Percentiles rank a stretch among this genome's conserved stretches.
These are phyloP conservation scores for Brachyptera risi DNA, from an alignment of 2,888 invertebrate genomes.

Conservation along the genomic window DNA sequence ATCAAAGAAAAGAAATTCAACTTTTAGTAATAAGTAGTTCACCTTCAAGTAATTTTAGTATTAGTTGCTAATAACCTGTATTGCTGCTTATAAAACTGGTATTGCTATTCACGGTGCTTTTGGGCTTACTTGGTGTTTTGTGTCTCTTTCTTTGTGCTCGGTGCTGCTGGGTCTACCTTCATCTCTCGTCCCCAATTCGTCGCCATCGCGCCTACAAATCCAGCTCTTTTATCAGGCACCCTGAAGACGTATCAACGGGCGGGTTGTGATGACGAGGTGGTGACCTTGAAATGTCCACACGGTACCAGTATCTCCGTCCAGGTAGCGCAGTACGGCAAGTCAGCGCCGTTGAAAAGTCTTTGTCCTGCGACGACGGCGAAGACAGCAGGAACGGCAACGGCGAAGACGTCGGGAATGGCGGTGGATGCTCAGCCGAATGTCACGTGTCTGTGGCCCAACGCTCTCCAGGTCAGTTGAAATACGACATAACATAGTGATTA, in stretches of 20 bases:
- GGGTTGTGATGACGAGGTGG: conserved; percentile 86
- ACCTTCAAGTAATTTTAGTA: no score
- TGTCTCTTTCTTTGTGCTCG: conserved; percentile 15
- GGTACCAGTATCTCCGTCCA: conserved; percentile 90
- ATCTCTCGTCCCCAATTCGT: not conserved
- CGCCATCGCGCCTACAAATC: conserved; percentile 34
- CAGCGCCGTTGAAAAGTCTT: conserved; percentile 52
- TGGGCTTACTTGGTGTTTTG: conserved; percentile 6
- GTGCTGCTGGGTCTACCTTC: no score
- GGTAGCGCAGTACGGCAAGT: conserved; percentile 83
- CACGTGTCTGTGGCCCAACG: conserved; percentile 70
- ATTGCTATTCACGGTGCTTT: not conserved
- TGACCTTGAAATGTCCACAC: conserved; percentile 82
- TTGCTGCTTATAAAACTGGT: no score
- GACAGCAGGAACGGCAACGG: not conserved
- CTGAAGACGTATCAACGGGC: conserved; percentile 86
- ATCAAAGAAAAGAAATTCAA: no score
- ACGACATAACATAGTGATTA: no score
- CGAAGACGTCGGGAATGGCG: not conserved
- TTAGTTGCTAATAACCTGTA: no score
- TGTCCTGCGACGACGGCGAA: conserved; percentile 43
- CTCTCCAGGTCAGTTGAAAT: conserved; percentile 63
- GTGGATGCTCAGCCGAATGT: conserved; percentile 47
- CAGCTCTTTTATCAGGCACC: conserved; percentile 87
- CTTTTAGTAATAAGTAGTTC: no score